Conservation (phyloP, 2,888 invertebrate genomes). For the Yponomeuta cagnagella region DNA sequence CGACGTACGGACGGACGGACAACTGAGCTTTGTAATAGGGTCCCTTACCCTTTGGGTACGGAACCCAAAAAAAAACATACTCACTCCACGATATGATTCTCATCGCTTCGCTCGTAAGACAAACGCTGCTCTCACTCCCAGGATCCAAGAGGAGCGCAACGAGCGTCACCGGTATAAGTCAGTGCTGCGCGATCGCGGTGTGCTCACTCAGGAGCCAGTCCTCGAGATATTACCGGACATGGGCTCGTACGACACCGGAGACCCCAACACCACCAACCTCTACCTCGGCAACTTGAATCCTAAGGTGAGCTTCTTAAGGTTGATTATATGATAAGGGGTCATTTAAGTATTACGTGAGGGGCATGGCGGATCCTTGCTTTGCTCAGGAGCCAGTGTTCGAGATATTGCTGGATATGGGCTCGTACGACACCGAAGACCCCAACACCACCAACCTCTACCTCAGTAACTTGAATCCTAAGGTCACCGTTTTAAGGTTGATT, state of each 20-base stretch:
- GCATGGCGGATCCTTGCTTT: background rate
- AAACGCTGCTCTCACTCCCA: constrained; percentile 41
- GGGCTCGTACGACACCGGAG: constrained; percentile 95
- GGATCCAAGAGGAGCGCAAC: constrained; percentile 98
- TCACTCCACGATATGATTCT: no score
- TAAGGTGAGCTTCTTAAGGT: constrained; percentile 77
- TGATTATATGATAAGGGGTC: no score
- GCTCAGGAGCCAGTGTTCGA: constrained; percentile 45
- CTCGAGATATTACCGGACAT: constrained; percentile 67
- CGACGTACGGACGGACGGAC: no score
- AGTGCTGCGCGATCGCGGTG: constrained; percentile 73
- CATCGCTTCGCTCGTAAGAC: no score
- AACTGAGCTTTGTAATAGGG: no score
- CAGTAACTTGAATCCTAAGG: constrained; percentile 97
- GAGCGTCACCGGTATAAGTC: constrained; percentile 95
- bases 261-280: constrained; percentile 98
- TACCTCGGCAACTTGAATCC: constrained; percentile 98
- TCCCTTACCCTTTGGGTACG: no score
- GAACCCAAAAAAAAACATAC: no score
- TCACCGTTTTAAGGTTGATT: constrained; percentile 37
- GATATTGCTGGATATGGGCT: constrained; percentile 79
- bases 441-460: constrained; percentile 98
- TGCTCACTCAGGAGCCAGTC: constrained; percentile 43
- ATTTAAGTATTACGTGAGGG: background rate
- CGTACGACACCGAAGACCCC: constrained; percentile 96